phyloP scores from a whole-genome alignment of 2,113 vertebrate genomes.

The Ptychochromis oligacanthus region DNA sequence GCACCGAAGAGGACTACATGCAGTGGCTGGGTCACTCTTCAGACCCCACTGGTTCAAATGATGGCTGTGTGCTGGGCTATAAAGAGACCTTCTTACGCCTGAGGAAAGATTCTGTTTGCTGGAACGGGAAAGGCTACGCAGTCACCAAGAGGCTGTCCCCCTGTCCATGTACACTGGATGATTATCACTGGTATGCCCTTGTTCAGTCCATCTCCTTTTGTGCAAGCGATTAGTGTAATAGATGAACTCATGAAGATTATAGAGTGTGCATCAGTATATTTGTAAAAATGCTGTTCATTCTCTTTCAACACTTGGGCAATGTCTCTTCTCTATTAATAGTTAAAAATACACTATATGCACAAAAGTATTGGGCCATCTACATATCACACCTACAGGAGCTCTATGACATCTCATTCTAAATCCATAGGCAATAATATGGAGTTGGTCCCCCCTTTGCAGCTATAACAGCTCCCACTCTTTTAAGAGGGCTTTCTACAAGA shows the following conservation, averaged over 20 bases:
- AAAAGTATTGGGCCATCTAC: not conserved
- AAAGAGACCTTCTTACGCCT: slow-evolving; percentile 89
- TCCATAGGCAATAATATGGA: not conserved
- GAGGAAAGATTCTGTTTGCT: slow-evolving; percentile 88
- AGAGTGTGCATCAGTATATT: not conserved
- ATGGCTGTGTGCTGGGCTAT: slow-evolving; percentile 93
- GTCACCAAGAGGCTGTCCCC: slow-evolving; percentile 82
- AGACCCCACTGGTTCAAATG: slow-evolving; percentile 80
- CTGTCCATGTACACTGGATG: slow-evolving; percentile 87
- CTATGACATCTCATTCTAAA: not conserved
- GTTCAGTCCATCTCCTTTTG: not conserved
- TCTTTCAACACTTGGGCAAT: not conserved
- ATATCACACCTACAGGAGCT: not conserved
- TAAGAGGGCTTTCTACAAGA: not conserved
- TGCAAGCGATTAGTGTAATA: slow-evolving; percentile 3
- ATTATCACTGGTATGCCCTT: slow-evolving; percentile 88
- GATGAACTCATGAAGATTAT: not conserved
- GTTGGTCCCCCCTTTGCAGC: not conserved
- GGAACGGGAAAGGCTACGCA: slow-evolving; percentile 87
- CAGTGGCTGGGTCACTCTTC: slow-evolving; percentile 92
- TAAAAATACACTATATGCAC: not conserved
- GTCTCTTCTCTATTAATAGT: not conserved
- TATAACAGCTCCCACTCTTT: not conserved
- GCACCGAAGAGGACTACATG: slow-evolving; percentile 86
- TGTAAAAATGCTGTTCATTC: not conserved